Percentiles rank a stretch among this genome's conserved stretches.
Evolutionary conservation across 2,888 invertebrate species (phyloP).

Genomic region (Chorisops tibialis): DNA sequence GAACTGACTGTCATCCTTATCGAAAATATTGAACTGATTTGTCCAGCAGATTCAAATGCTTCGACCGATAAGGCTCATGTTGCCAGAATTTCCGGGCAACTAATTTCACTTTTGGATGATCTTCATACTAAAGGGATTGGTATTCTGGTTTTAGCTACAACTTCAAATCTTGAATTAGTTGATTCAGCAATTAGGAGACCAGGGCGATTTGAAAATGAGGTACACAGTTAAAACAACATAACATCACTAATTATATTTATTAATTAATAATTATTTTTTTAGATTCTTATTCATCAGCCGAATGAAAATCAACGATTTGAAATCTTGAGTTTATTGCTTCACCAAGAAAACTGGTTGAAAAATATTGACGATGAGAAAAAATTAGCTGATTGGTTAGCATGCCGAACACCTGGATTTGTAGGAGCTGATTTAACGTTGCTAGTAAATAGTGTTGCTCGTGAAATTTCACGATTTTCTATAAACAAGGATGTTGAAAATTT

Average conservation of each 20-base stretch:
- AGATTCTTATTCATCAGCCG: constrained; percentile 54
- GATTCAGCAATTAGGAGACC: constrained; percentile 54
- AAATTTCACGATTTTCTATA: constrained; percentile 23
- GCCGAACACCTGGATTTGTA: constrained; percentile 58
- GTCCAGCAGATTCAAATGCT: constrained; percentile 44
- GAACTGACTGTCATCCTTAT: constrained; percentile 50
- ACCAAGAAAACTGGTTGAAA: constrained; percentile 14
- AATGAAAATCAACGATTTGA: constrained; percentile 38
- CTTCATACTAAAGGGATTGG: constrained; percentile 39
- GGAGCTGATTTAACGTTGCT: constrained; percentile 57
- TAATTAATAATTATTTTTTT: constrained; percentile 28
- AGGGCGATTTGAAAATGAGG: constrained; percentile 58
- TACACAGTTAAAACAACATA: constrained; percentile 37
- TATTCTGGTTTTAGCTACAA: constrained; percentile 57
- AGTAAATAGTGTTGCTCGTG: constrained; percentile 46
- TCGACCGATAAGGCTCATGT: constrained; percentile 44
- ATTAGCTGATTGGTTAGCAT: constrained; percentile 43
- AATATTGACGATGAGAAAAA: constrained; percentile 27
- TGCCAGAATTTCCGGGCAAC: constrained; percentile 51
- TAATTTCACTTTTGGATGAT: constrained; percentile 55
- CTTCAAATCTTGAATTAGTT: constrained; percentile 53
- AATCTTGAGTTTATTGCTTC: constrained; percentile 30
- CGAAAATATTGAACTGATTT: constrained; percentile 52
- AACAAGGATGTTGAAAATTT: background rate
- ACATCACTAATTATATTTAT: no score